Evolutionary conservation across 2,797 vertebrate genomes (phyloP).

Genomic region (Tympanoctomys barrerae): DNA sequence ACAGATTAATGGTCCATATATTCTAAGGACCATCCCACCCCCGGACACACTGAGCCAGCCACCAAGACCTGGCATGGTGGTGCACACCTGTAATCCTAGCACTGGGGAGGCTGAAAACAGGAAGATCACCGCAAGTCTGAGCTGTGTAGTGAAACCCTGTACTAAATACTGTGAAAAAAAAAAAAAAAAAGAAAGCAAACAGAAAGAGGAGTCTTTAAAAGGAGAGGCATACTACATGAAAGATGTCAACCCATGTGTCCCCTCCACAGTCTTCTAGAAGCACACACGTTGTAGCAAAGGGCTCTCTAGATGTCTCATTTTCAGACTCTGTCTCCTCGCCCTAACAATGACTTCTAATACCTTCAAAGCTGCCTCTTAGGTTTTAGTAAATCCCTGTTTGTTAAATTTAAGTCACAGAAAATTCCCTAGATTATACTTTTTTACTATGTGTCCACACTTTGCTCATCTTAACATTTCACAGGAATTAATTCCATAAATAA

Average conservation of each 20-base stretch:
- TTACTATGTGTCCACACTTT: neutral
- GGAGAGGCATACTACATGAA: neutral
- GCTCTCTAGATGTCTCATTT: neutral
- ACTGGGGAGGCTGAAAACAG: too few relatives aligned
- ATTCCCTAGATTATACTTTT: neutral
- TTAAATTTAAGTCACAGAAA: constrained; percentile 15
- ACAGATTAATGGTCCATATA: too few relatives aligned
- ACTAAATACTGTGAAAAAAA: too few relatives aligned
- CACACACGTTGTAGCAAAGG: neutral
- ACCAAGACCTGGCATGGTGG: too few relatives aligned
- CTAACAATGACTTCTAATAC: neutral
- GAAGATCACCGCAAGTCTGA: too few relatives aligned
- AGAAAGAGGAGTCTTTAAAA: neutral
- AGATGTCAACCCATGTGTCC: neutral
- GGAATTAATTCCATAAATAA: constrained; percentile 37
- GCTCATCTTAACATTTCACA: constrained; percentile 32
- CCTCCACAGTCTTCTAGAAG: neutral
- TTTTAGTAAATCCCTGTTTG: neutral
- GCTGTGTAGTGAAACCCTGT: too few relatives aligned
- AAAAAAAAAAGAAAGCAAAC: neutral
- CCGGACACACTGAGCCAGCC: too few relatives aligned
- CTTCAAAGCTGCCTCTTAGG: neutral
- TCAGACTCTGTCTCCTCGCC: neutral
- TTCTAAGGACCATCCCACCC: too few relatives aligned
- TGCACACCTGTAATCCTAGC: too few relatives aligned